Evolutionary conservation across 2,797 vertebrate genomes (phyloP).

Genomic region (Coccyzus lansbergi): DNA sequence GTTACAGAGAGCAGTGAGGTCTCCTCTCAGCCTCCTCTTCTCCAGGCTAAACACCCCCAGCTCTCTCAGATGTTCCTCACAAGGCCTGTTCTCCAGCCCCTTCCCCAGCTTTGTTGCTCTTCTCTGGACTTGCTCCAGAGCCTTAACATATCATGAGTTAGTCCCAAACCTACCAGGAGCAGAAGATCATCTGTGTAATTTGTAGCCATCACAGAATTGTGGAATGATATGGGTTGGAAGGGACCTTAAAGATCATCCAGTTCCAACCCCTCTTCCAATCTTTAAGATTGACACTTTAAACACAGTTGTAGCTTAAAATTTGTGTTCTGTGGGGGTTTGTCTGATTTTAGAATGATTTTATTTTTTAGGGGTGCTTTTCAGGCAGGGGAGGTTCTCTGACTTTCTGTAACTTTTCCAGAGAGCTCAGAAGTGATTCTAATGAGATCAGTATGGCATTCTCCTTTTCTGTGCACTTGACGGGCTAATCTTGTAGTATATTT

Average conservation of each 20-base stretch:
- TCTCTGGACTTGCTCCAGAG: too few relatives aligned
- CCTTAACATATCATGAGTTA: background rate
- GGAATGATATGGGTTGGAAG: too few relatives aligned
- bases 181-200: background rate
- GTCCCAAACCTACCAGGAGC: background rate
- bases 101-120: too few relatives aligned
- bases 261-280: background rate
- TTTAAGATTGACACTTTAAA: background rate
- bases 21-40: too few relatives aligned
- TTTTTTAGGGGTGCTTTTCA: background rate
- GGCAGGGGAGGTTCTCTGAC: background rate
- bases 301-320: background rate
- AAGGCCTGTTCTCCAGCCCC: too few relatives aligned
- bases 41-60: too few relatives aligned
- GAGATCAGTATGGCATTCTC: background rate
- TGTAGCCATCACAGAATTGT: background rate
- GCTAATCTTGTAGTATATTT: constrained; percentile 19
- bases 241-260: too few relatives aligned
- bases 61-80: too few relatives aligned
- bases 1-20: too few relatives aligned
- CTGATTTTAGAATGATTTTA: background rate
- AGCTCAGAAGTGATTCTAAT: background rate
- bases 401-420: background rate
- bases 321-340: background rate
- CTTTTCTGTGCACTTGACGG: background rate